Base-by-base conservation (phyloP, 1,140 invertebrate genomes). In the Hycleus phaleratus region DNA sequence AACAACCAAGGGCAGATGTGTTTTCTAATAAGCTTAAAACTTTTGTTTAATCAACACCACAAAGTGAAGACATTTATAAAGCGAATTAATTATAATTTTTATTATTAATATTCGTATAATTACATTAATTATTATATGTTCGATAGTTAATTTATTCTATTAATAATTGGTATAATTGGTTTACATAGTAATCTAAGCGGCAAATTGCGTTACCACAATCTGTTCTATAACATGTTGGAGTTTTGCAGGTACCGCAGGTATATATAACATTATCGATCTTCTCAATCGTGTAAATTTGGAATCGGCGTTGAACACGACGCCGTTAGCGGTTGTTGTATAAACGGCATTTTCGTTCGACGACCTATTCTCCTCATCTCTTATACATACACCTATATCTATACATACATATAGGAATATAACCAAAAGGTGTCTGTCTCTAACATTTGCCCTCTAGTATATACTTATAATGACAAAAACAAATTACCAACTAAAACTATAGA, bases 261-360 rank as follows among this genome's bases (percentile, higher is more conserved):
- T 32, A 18, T 18, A 32, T 32, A 53, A 53, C 51, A 42, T 46
- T 53, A 53, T 53, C 51, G 51, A 53, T 53, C 51, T 53, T 38
- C 51, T 53, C 51, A 53, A 53, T 53, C 51, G 51, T 53, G 51
- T 45, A 53, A 53, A 53, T 53, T 53, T 53, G 51, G 51, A 45
- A 53, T 45, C 51, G 32, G 32, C 32, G 32, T 32, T 32, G 51
- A 26, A 43, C 50, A 44, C 51, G 38, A 45, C 51, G 51, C 51
- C 51, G 51, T 53, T 53, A 53, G 51, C 51, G 51, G 42, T 45
- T 32, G 51, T 32, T 7, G 7, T 32, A 32, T 53, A 53, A 45
- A 53, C 51, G 51, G 51, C 42, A 46, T 45, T 45, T 53, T 53
- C 42, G 51, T 53, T 53, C 51, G 51, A 53, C 51, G 51, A 53